phyloP scores from a whole-genome alignment of 35 echinoderm and acorn worm genomes.

The Acanthaster planci region DNA sequence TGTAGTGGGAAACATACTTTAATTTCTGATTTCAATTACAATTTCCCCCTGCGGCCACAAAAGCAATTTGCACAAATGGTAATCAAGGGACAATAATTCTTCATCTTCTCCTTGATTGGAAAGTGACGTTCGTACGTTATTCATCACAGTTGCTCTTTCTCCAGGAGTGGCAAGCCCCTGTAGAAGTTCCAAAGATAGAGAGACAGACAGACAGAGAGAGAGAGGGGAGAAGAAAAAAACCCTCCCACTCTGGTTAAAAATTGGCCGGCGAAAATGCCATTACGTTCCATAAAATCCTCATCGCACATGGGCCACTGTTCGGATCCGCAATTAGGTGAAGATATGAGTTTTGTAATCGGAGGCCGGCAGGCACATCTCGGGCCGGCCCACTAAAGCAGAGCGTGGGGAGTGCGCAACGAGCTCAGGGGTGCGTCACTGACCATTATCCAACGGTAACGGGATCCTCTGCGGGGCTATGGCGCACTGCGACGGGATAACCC shows the following conservation, averaged over 20 bases:
- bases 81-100: constrained; percentile 24
- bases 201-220: not conserved
- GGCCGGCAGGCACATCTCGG: constrained; percentile 22
- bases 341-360: constrained; percentile 34
- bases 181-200: not conserved
- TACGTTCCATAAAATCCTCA: constrained; percentile 29
- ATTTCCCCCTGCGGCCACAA: not conserved
- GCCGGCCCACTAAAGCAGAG: constrained; percentile 5
- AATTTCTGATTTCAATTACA: constrained; percentile 28
- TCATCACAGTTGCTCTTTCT: constrained; percentile 23
- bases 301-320: constrained; percentile 9
- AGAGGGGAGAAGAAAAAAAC: not conserved
- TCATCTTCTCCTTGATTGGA: constrained; percentile 10
- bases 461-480: not conserved
- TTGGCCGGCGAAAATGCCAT: constrained; percentile 23
- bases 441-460: constrained; percentile 23
- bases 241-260: constrained; percentile 19
- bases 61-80: constrained; percentile 22
- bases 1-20: not conserved
- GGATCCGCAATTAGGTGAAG: constrained; percentile 19
- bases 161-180: not conserved
- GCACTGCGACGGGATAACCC: constrained; percentile 8
- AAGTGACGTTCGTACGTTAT: not conserved
- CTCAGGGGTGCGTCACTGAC: constrained; percentile 27
- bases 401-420: not conserved